Conservation (phyloP, 2,113 vertebrate species). For the Salvelinus sp. region DNA sequence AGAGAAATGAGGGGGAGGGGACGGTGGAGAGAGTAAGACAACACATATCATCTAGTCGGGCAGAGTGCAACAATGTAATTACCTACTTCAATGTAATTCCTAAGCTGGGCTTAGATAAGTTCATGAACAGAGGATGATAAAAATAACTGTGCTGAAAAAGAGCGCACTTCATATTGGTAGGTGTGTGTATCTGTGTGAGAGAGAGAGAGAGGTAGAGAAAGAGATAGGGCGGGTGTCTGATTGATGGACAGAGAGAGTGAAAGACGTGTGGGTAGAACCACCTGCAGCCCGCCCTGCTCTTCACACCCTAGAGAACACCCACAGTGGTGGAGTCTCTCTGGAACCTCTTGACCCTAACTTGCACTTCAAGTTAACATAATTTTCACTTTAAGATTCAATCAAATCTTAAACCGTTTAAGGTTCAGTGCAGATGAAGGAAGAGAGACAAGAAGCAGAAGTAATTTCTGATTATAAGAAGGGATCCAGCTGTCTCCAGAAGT, state of each 20-base stretch:
- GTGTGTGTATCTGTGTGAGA: not conserved
- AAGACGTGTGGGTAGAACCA: not conserved
- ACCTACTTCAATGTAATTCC: constrained; percentile 14
- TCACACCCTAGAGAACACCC: too few relatives aligned
- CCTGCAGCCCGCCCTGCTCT: not conserved
- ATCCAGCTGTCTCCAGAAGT: too few relatives aligned
- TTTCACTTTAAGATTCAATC: not conserved
- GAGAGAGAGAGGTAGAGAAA: not conserved
- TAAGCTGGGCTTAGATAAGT: not conserved
- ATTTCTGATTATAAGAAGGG: too few relatives aligned
- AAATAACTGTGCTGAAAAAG: not conserved
- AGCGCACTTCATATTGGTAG: not conserved
- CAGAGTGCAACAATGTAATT: constrained; percentile 9
- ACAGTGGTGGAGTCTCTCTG: too few relatives aligned
- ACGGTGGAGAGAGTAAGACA: not conserved
- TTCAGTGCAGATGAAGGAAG: not conserved
- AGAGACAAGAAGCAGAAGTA: not conserved
- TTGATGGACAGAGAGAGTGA: not conserved
- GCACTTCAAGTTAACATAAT: not conserved
- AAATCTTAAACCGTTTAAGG: too few relatives aligned
- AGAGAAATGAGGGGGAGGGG: not conserved
- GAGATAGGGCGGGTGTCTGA: not conserved
- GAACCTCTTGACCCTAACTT: too few relatives aligned
- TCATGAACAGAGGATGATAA: not conserved
- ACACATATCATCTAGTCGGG: not conserved